Conservation (phyloP, 2,888 invertebrate species). For the Dendrolimus houi region DNA sequence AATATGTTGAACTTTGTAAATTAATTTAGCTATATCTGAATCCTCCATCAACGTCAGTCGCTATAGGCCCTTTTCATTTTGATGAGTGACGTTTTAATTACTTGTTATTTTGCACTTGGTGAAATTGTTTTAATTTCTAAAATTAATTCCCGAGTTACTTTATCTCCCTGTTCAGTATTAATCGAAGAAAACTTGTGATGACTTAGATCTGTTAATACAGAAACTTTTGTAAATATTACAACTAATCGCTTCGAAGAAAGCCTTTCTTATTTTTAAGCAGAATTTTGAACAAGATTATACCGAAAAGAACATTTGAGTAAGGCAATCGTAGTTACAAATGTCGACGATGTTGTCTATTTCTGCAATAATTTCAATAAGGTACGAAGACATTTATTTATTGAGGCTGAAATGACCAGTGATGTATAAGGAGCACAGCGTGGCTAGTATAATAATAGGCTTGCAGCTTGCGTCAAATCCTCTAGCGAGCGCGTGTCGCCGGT, state of each 20-base stretch:
- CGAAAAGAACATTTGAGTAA: too few relatives aligned
- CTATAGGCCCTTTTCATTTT: conserved; percentile 25
- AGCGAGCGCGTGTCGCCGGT: conserved; percentile 53
- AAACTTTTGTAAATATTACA: background rate
- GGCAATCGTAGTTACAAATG: too few relatives aligned
- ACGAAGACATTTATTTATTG: background rate
- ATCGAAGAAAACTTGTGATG: background rate
- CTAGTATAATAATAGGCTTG: conserved; percentile 49
- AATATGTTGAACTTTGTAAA: conserved; percentile 22
- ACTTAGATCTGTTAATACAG: background rate
- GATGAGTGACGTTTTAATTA: conserved; percentile 39
- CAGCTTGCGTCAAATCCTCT: conserved; percentile 60
- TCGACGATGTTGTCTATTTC: too few relatives aligned
- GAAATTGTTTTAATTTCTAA: conserved; percentile 26
- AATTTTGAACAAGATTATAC: too few relatives aligned
- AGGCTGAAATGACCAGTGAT: background rate
- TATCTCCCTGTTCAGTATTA: conserved; percentile 1
- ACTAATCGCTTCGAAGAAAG: too few relatives aligned
- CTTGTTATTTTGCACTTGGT: conserved; percentile 25
- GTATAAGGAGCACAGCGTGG: conserved; percentile 19
- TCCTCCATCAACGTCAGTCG: conserved; percentile 33
- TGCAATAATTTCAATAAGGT: background rate
- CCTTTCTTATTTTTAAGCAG: too few relatives aligned
- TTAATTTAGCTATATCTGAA: conserved; percentile 34
- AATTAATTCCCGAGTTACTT: conserved; percentile 17